Evolutionary conservation across 2,113 vertebrate species (phyloP).

Genomic region (Syngnathus typhle): DNA sequence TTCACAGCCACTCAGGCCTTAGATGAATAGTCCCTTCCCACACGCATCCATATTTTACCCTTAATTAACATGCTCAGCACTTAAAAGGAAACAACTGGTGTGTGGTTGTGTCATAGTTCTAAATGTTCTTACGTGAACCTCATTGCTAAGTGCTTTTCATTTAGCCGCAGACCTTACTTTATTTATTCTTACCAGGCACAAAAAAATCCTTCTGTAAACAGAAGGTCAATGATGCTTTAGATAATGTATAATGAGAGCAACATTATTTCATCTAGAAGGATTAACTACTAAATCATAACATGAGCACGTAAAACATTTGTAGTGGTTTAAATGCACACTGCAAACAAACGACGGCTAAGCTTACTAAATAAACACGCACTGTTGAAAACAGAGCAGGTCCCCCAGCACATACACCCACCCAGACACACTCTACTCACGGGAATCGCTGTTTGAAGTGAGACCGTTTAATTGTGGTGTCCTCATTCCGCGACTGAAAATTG

Average conservation of each 20-base stretch:
- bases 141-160: constrained; percentile 13
- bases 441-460: constrained; percentile 43
- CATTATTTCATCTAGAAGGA: not conserved
- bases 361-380: constrained; percentile 20
- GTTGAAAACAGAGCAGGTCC: constrained; percentile 33
- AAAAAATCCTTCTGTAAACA: constrained; percentile 1
- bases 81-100: constrained; percentile 37
- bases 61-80: constrained; percentile 62
- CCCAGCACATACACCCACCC: constrained; percentile 8
- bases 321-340: constrained; percentile 16
- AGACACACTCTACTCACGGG: constrained; percentile 22
- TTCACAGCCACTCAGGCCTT: constrained; percentile 45
- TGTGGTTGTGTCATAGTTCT: constrained; percentile 19
- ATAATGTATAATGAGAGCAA: not conserved
- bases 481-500: constrained; percentile 41
- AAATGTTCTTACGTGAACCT: constrained; percentile 27
- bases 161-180: constrained; percentile 9
- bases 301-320: constrained; percentile 12
- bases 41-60: constrained; percentile 60
- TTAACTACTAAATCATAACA: not conserved
- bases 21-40: constrained; percentile 65
- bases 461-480: constrained; percentile 44
- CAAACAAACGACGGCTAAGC: constrained; percentile 17
- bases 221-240: constrained; percentile 7
- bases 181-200: not conserved